A percentile compares a stretch with the other conserved stretches of the same genome.
Evolutionary conservation across 2,113 vertebrate species (phyloP).

Genomic region (Pristiophorus japonicus): DNA sequence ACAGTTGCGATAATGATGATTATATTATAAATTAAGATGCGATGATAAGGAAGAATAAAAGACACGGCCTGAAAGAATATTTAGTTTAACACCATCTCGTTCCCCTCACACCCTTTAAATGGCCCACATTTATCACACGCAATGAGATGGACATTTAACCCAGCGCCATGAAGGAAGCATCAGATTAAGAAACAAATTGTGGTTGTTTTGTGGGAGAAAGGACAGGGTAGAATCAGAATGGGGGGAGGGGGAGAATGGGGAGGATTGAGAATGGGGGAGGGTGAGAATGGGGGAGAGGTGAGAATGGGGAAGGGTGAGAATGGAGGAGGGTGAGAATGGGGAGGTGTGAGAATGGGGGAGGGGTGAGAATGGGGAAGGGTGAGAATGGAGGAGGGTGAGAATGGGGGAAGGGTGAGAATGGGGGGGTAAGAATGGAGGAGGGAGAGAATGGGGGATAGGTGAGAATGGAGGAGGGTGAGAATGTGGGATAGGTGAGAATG

Average conservation of each 20-base stretch:
- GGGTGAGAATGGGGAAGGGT: no score
- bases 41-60: conserved; percentile 83
- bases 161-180: conserved; percentile 70
- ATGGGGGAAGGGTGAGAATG: neutral
- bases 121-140: conserved; percentile 85
- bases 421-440: no score
- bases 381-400: no score
- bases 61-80: conserved; percentile 80
- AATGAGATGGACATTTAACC: conserved; percentile 77
- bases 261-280: no score
- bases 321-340: no score
- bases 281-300: neutral
- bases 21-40: conserved; percentile 92
- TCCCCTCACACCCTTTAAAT: conserved; percentile 79
- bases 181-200: conserved; percentile 79
- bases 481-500: conserved; percentile 28
- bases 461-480: conserved; percentile 25
- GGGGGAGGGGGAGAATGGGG: neutral
- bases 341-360: no score
- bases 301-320: neutral
- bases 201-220: conserved; percentile 54
- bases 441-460: no score
- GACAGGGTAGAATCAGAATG: neutral
- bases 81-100: conserved; percentile 84
- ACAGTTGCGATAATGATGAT: conserved; percentile 87